phyloP scores from a whole-genome alignment of 2,797 vertebrate species.

The Cossypha caffra region DNA sequence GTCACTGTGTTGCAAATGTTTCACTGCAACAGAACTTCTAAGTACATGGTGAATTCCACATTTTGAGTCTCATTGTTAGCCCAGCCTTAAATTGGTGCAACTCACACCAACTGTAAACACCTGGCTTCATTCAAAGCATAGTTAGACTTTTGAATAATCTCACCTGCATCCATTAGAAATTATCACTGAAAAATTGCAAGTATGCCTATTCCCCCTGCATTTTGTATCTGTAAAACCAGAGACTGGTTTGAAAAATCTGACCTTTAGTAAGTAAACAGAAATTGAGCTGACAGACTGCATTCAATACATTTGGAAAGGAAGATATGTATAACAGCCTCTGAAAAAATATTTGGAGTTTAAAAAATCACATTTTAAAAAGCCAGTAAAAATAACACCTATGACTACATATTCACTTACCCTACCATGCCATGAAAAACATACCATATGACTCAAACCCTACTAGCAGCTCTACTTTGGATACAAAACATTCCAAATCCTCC shows the following conservation, averaged over 20 bases:
- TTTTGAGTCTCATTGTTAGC: not conserved
- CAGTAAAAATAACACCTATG: constrained; percentile 36
- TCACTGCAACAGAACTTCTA: not conserved
- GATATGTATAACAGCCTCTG: not conserved
- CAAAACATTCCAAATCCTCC: not conserved
- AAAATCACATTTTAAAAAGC: constrained; percentile 28
- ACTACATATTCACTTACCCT: constrained; percentile 23
- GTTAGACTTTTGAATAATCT: not conserved
- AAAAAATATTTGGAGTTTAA: constrained; percentile 45
- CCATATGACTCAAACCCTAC: not conserved
- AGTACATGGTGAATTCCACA: not conserved
- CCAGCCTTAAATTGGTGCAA: not conserved
- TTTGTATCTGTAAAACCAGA: not conserved
- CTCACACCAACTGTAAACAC: not conserved
- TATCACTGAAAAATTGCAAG: not conserved
- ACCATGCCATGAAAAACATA: constrained; percentile 22
- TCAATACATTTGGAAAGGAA: constrained; percentile 17
- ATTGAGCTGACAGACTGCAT: not conserved
- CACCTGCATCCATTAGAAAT: not conserved
- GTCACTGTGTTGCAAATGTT: not conserved
- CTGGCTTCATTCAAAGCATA: not conserved
- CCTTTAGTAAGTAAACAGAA: constrained; percentile 33
- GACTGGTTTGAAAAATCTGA: constrained; percentile 13
- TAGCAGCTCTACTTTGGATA: not conserved
- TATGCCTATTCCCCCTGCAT: not conserved